Conservation (phyloP, 1,140 invertebrate species). For the Hylaeus anthracinus region DNA sequence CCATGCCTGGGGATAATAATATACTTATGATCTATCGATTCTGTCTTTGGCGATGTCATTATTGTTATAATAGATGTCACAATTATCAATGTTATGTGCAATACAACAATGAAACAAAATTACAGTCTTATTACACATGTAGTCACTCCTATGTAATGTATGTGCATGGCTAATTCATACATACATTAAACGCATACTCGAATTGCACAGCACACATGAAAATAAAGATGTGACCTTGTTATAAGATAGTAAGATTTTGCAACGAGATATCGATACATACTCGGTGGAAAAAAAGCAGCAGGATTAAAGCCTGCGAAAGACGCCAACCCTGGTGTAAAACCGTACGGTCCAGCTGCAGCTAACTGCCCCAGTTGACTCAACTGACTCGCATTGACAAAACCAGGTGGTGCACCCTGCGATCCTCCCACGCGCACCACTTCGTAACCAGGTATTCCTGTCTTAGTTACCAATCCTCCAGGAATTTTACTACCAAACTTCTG, state of each 20-base stretch:
- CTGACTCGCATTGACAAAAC: constrained; percentile 65
- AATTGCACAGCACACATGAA: background rate
- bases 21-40: background rate
- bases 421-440: constrained; percentile 78
- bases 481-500: constrained; percentile 78
- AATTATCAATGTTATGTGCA: background rate
- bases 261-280: constrained; percentile 82
- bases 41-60: background rate
- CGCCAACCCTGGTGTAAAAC: constrained; percentile 63
- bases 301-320: constrained; percentile 82
- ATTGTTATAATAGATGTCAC: background rate
- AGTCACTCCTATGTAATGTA: constrained; percentile 17
- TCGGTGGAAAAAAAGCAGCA: constrained; percentile 88
- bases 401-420: constrained; percentile 69
- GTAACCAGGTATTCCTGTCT: constrained; percentile 79
- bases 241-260: background rate
- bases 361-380: constrained; percentile 70
- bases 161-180: constrained; percentile 35
- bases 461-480: constrained; percentile 81
- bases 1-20: constrained; percentile 68
- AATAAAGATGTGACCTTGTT: background rate
- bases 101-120: background rate
- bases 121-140: background rate
- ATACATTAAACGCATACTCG: constrained; percentile 35
- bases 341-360: constrained; percentile 60